Evolutionary conservation across 2,113 vertebrate species (phyloP), one percentile per base, ranked within the genome.

Genomic region (Anhinga anhinga): DNA sequence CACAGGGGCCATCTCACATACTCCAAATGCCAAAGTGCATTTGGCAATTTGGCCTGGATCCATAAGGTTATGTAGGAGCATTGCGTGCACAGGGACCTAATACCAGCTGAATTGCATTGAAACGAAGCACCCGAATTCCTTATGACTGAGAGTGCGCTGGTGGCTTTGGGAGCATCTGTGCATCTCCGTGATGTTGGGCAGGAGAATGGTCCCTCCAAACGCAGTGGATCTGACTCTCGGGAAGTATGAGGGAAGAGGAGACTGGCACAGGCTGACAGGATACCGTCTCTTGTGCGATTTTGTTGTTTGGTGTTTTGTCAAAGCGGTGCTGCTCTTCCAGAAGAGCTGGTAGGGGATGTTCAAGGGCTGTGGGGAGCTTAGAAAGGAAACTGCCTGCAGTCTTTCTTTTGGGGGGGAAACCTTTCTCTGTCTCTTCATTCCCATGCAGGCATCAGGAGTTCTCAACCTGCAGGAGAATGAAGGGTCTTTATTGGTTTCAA

Each of bases 231-330:
- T 42, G 61, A 15, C 55, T 27, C 29, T 20, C 0, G 4, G 53
- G 38, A 26, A 25, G 26, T 2, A 5, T 1, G 1, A 53, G 45
- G 50, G 32, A 34, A 12, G 80, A 29, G 23, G 25, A 15, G 27
- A 14, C n/a, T 42, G 73, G 59, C 4, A 4, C 36, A 26, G 55
- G 25, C 59, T 32, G 72, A 11, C 7, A 8, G 4, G 32, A 5
- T 30, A 3, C 27, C 2, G 0, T 11, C 55, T 38, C 16, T 32
- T 45, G 49, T 11, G 32, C 3, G 2, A 1, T 67, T 62, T n/a
- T 55, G 58, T 52, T 44, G 14, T 63, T 47, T 45, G 36, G 15
- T 58, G 38, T 8, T 53, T 14, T 49, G 38, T 45, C 53, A n/a
- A 30, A 81, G 79, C 63, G 23, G 65, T 3, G 1, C 72, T 34